Percentiles rank a stretch among this genome's conserved stretches.
phyloP scores from a whole-genome alignment of 2,797 vertebrate genomes.

The Gorsachius magnificus region DNA sequence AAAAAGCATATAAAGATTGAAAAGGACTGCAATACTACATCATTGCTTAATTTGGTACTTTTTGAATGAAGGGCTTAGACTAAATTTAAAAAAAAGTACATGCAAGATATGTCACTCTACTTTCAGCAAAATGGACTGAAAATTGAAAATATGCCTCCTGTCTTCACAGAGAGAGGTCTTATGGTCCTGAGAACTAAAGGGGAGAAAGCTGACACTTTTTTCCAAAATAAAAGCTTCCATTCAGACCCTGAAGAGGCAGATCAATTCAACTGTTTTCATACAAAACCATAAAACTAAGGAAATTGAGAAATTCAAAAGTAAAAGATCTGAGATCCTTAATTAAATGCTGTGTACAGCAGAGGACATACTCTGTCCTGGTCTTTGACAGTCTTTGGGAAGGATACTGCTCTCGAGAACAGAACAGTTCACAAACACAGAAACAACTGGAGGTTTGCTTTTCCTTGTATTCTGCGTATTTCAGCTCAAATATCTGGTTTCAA shows the following conservation, averaged over 20 bases:
- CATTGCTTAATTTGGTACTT: not conserved
- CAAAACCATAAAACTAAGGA: not conserved
- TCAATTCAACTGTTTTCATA: not conserved
- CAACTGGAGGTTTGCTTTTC: not conserved
- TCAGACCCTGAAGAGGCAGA: not conserved
- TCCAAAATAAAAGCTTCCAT: not conserved
- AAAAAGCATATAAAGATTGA: not conserved
- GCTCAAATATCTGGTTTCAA: not conserved
- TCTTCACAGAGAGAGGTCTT: not conserved
- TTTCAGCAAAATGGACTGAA: not conserved
- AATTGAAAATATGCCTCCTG: not conserved
- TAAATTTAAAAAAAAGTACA: not conserved
- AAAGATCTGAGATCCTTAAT: not conserved
- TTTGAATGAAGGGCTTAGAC: not conserved
- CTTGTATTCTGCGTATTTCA: not conserved
- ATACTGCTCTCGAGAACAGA: not conserved
- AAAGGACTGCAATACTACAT: not conserved
- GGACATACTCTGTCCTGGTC: not conserved
- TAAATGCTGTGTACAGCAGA: not conserved
- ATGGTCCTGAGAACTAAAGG: not conserved
- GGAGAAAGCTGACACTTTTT: not conserved
- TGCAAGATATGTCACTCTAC: not conserved
- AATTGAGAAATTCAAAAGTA: not conserved
- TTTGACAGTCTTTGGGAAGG: not conserved
- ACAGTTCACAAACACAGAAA: not conserved